Percentiles rank a stretch among this genome's conserved stretches.
Conservation (phyloP, 92 coral and sea anemone genomes). For the Actinostola sp. region DNA sequence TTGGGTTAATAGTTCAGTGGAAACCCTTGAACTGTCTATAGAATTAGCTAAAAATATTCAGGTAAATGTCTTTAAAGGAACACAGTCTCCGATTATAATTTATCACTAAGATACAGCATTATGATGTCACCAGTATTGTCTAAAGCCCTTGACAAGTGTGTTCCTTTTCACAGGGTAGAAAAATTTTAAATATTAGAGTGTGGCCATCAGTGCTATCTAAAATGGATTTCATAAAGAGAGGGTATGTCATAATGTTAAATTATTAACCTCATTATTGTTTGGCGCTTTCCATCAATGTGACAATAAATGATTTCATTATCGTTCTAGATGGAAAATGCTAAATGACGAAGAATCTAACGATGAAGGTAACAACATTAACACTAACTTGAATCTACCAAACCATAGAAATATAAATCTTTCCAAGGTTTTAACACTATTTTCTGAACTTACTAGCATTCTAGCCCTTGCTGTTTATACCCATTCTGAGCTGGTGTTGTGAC, state of each 20-base stretch:
- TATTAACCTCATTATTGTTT: neutral
- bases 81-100: slow-evolving; percentile 2
- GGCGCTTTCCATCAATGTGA: neutral
- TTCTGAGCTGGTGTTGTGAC: too few species aligned
- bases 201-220: slow-evolving; percentile 81
- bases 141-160: neutral
- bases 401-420: too few species aligned
- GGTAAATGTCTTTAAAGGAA: neutral
- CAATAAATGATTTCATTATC: neutral
- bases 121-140: too few species aligned
- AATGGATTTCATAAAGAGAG: slow-evolving; percentile 66
- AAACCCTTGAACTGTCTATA: slow-evolving; percentile 63
- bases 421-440: too few species aligned
- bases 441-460: too few species aligned
- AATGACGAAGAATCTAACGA: neutral
- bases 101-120: too few species aligned
- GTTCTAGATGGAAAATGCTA: slow-evolving; percentile 11
- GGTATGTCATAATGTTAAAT: slow-evolving; percentile 36
- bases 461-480: too few species aligned
- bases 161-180: slow-evolving; percentile 13
- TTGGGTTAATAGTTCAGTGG: slow-evolving; percentile 55
- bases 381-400: too few species aligned
- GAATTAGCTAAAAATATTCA: slow-evolving; percentile 24
- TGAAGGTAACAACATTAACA: neutral
- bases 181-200: slow-evolving; percentile 46